These are phyloP conservation scores for Myopa testacea DNA, from an alignment of 2,888 invertebrate species.

Conservation along the genomic window DNA sequence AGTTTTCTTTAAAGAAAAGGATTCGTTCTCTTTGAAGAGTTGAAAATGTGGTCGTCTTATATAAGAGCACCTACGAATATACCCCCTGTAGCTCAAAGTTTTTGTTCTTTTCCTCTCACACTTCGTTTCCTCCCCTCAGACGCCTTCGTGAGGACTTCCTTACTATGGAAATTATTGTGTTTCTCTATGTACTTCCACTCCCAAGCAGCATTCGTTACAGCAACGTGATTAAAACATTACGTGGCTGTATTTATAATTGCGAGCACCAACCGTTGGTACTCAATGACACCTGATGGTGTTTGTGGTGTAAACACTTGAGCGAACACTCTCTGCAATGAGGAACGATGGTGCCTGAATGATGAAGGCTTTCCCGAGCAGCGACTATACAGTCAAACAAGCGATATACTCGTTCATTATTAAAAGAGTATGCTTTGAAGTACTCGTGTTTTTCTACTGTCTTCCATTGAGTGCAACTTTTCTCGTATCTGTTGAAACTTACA, in stretches of 20 bases:
- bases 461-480: background rate
- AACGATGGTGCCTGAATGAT: background rate
- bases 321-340: background rate
- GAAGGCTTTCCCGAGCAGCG: background rate
- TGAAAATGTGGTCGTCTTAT: too few species aligned
- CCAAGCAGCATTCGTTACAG: background rate
- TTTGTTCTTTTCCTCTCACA: too few species aligned
- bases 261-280: background rate
- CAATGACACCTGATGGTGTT: background rate
- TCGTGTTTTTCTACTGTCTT: background rate
- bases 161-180: too few species aligned
- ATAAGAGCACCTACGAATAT: too few species aligned
- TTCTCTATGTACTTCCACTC: background rate
- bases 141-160: too few species aligned
- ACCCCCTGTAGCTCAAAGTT: too few species aligned
- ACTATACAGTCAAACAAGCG: background rate
- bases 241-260: background rate
- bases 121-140: too few species aligned
- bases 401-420: background rate
- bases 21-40: too few species aligned
- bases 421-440: background rate
- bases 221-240: conserved; percentile 3
- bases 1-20: too few species aligned
- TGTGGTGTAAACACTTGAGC: background rate
- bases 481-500: background rate